phyloP scores from a whole-genome alignment of 2,888 invertebrate genomes.

The Rapana venosa region DNA sequence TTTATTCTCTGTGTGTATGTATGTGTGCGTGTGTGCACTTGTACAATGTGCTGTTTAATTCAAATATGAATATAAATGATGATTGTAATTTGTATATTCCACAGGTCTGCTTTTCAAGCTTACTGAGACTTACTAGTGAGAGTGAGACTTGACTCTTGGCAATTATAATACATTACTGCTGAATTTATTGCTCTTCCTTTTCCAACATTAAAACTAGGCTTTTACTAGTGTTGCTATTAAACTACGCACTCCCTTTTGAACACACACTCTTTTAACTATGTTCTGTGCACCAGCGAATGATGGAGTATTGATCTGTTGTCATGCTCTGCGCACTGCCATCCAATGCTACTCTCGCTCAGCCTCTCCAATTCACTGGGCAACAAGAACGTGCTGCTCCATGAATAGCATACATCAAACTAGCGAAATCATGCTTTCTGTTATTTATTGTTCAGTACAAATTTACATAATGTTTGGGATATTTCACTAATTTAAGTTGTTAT shows the following conservation, averaged over 20 bases:
- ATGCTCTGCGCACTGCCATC: slow-evolving; percentile 30
- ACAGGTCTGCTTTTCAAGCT: background rate
- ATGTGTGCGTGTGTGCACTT: slow-evolving; percentile 2
- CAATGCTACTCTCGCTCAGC: slow-evolving; percentile 11
- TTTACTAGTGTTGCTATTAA: background rate
- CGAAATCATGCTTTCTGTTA: background rate
- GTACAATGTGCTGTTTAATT: background rate
- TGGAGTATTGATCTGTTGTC: slow-evolving; percentile 38
- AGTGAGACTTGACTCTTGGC: background rate
- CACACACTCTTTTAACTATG: background rate
- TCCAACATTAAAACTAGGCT: background rate
- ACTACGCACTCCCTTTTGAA: background rate
- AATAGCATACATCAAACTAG: background rate
- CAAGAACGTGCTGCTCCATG: slow-evolving; percentile 21
- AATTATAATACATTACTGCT: background rate
- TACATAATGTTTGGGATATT: no score
- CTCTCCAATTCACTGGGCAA: slow-evolving; percentile 17
- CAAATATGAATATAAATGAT: background rate
- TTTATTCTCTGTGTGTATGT: background rate
- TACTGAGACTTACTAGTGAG: background rate
- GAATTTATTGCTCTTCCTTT: background rate
- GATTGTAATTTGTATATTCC: background rate
- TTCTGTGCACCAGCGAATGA: slow-evolving; percentile 19
- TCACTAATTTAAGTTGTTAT: no score
- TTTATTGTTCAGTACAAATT: no score